Conservation (phyloP, 2,797 vertebrate species). For the Pipistrellus pipistrellus region DNA sequence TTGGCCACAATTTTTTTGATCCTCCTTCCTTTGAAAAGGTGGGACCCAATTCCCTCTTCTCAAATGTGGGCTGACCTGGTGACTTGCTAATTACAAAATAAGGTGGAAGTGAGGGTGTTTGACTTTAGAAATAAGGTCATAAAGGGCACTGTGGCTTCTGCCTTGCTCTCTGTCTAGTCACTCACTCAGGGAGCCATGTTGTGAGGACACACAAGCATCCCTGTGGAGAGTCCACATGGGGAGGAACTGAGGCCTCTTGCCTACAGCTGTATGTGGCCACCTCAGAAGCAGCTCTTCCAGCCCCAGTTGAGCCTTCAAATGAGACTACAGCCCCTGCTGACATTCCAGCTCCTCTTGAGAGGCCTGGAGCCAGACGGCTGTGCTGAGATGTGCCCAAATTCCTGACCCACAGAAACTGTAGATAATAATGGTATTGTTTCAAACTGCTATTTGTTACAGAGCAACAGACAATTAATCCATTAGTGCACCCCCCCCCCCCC, state of each 20-base stretch:
- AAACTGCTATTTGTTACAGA: background rate
- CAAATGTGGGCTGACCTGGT: accelerated
- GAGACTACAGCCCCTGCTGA: background rate
- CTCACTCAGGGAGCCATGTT: background rate
- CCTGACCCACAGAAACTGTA: background rate
- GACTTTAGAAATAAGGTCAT: background rate
- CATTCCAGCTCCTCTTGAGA: background rate
- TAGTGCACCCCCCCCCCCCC: background rate
- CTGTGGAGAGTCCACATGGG: background rate
- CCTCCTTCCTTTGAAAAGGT: background rate
- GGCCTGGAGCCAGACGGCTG: too few relatives aligned
- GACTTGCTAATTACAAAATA: accelerated
- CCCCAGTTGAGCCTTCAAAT: background rate
- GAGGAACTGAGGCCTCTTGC: background rate
- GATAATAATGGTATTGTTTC: accelerated
- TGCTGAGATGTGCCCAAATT: background rate
- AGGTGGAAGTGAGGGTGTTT: background rate
- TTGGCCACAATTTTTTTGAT: background rate
- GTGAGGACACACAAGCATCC: background rate
- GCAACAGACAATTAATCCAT: too few relatives aligned
- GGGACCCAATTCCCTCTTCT: background rate
- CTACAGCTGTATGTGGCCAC: background rate
- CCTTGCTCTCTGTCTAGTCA: background rate
- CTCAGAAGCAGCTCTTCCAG: background rate
- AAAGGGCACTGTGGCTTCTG: background rate